Base-by-base conservation (phyloP, 1,140 invertebrate species). In the Nautilus pompilius region DNA sequence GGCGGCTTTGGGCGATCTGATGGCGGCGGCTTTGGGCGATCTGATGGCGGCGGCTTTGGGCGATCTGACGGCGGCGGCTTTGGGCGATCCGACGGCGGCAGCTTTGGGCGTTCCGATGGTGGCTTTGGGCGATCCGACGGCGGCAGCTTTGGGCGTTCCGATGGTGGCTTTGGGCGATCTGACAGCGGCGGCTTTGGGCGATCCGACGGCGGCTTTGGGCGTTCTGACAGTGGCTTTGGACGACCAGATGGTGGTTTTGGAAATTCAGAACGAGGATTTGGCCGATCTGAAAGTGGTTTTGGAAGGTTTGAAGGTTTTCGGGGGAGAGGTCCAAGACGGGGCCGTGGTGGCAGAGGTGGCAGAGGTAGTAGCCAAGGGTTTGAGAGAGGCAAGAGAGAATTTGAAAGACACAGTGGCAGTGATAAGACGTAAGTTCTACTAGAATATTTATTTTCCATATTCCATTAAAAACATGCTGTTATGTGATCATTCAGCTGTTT, bases 321-420 rank as follows among this genome's bases (percentile, higher is more conserved):
- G 60, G 77, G 80, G 26, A 71, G 78, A 34, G 77, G 80, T n/a
- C 70, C 65, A 41, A 65, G 67, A 17, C 60, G 75, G 22, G 74
- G 75, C 10, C 62, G 76, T 45, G 71, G 79, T 26, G 74, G 80
- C 15, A 66, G 82, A 58, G 57, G 86, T 77, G 73, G 51, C 58
- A 65, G 79, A 56, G 74, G 79, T 22, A 70, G 76, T 41, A 72
- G 79, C 30, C 68, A 69, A 28, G 75, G 71, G 8, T 82, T 82
- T 63, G 70, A 74, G 48, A 64, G 68, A 24, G 65, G 70, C 8
- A 77, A 74, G 51, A 88, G 90, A 68, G 94, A 97, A 84, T 97
- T 93, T 82, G 95, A 97, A 83, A 88, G 95, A 66, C 92, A 96
- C 82, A 96, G 93, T 76, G 94, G 94, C 68, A 94, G 92, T 59